Percentiles rank a stretch among this genome's conserved stretches.
Conservation (phyloP, 2,113 vertebrate species). For the Psophia crepitans region DNA sequence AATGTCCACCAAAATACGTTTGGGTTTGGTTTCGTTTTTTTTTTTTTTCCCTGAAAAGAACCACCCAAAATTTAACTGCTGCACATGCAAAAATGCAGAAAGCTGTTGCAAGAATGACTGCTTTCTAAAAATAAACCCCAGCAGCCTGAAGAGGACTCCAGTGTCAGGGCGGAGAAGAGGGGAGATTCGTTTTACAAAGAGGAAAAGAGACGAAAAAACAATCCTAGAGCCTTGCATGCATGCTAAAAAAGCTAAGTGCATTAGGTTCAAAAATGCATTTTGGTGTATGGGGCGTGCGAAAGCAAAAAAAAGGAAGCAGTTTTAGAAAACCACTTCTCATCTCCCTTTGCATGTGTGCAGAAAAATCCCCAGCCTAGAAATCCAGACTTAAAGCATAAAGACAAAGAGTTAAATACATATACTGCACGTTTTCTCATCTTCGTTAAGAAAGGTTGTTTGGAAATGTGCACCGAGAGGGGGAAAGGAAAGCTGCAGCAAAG, state of each 20-base stretch:
- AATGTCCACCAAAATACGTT: neutral
- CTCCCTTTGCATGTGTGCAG: slow-evolving; percentile 49
- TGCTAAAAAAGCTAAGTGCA: slow-evolving; percentile 43
- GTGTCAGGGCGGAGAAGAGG: slow-evolving; percentile 45
- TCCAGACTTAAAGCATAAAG: slow-evolving; percentile 55
- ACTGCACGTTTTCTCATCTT: slow-evolving; percentile 12
- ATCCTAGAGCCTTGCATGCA: slow-evolving; percentile 16
- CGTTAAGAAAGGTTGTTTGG: slow-evolving; percentile 11
- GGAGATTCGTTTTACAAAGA: slow-evolving; percentile 58
- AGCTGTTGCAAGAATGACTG: slow-evolving; percentile 70
- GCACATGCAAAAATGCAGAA: slow-evolving; percentile 68
- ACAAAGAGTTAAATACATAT: slow-evolving; percentile 51
- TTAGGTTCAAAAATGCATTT: slow-evolving; percentile 50
- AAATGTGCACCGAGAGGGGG: slow-evolving; percentile 39
- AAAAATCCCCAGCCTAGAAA: slow-evolving; percentile 59
- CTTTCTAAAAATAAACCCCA: slow-evolving; percentile 72
- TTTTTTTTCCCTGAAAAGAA: neutral
- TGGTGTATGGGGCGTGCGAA: neutral
- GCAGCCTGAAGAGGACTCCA: slow-evolving; percentile 65
- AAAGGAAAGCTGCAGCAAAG: slow-evolving; percentile 63
- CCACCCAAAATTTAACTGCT: slow-evolving; percentile 68
- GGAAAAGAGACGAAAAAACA: slow-evolving; percentile 16
- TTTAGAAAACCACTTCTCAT: slow-evolving; percentile 47
- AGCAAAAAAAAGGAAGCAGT: neutral
- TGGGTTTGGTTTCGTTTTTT: neutral